Conservation (phyloP, 2,113 vertebrate species). For the Numida meleagris region DNA sequence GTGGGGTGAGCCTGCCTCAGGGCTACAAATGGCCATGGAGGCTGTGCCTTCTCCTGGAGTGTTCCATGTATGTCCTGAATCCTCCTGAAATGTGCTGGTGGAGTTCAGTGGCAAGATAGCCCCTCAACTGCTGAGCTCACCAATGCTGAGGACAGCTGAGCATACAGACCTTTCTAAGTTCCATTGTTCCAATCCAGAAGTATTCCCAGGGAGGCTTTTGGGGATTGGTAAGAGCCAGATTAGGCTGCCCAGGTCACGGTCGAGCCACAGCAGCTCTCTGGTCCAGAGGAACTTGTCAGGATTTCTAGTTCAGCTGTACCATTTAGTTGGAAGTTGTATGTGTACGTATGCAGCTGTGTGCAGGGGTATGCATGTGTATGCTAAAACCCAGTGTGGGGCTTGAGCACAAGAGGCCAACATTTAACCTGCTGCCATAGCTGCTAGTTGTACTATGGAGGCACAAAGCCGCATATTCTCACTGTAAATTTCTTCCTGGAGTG, state of each 20-base stretch:
- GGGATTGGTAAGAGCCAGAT: neutral
- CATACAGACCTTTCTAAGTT: neutral
- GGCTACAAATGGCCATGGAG: neutral
- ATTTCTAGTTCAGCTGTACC: neutral
- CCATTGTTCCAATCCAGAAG: neutral
- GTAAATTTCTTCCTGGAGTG: neutral
- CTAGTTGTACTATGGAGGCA: neutral
- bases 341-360: too few relatives aligned
- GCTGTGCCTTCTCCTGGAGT: neutral
- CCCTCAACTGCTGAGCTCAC: neutral
- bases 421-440: neutral
- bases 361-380: fast-evolving
- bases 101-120: neutral
- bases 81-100: fast-evolving
- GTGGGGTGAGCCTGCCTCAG: neutral
- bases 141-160: neutral
- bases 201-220: neutral
- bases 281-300: neutral
- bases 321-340: neutral
- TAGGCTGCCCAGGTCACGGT: neutral
- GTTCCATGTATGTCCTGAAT: neutral
- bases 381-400: neutral
- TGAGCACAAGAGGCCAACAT: neutral
- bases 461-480: neutral
- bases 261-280: neutral